Conservation (phyloP, 2,113 vertebrate species). For the Irena cyanogastra region DNA sequence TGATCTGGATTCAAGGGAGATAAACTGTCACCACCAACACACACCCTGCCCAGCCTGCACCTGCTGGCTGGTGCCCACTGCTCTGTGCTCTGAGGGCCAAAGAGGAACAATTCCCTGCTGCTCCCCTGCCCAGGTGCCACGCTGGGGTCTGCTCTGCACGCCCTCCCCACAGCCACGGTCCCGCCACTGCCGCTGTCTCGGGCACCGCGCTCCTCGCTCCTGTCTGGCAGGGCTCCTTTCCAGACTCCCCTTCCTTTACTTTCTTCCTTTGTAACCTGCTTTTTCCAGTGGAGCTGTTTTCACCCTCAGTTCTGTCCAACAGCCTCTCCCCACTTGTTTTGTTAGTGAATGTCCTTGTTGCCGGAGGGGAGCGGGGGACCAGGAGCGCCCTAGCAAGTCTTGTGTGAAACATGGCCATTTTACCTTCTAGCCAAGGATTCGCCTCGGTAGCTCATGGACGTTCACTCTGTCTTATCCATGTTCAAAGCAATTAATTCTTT, state of each 20-base stretch:
- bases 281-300: background rate
- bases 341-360: background rate
- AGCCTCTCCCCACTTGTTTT: background rate
- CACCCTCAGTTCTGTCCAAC: background rate
- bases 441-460: background rate
- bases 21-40: background rate
- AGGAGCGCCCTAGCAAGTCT: background rate
- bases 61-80: background rate
- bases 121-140: background rate
- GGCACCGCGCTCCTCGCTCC: background rate
- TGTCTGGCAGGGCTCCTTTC: background rate
- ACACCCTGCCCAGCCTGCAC: background rate
- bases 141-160: background rate
- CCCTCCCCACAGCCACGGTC: background rate
- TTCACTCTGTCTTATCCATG: conserved; percentile 18
- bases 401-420: background rate
- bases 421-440: conserved; percentile 24
- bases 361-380: background rate
- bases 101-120: background rate
- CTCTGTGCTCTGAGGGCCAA: background rate
- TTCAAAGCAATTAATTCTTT: background rate
- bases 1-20: background rate
- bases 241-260: background rate
- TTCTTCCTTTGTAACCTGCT: background rate
- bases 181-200: fast-evolving